Evolutionary conservation across 1,140 invertebrate genomes (phyloP).

Genomic region (Lordiphosa clarofinis): DNA sequence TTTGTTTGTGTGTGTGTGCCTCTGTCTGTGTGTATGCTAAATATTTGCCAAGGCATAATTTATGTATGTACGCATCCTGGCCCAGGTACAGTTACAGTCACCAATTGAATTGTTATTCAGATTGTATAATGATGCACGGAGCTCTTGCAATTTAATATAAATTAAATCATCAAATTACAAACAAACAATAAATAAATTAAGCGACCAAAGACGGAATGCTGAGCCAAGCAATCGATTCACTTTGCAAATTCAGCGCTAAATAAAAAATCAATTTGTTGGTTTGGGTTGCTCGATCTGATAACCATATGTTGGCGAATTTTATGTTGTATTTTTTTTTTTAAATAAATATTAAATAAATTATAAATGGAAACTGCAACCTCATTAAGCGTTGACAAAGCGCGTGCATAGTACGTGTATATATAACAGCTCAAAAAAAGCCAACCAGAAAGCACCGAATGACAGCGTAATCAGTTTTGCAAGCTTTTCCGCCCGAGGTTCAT

Average conservation of each 20-base stretch:
- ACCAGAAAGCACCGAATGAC: constrained; percentile 41
- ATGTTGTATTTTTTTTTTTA: constrained; percentile 14
- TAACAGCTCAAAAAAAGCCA: constrained; percentile 8
- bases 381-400: constrained; percentile 47
- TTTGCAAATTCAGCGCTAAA: constrained; percentile 61
- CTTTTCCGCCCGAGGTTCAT: constrained; percentile 60
- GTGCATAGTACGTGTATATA: constrained; percentile 29
- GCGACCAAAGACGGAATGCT: constrained; percentile 55
- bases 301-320: constrained; percentile 60
- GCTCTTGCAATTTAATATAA: constrained; percentile 68
- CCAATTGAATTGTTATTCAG: constrained; percentile 43
- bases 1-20: constrained; percentile 30
- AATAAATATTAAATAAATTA: constrained; percentile 40
- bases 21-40: constrained; percentile 62
- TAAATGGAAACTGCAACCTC: constrained; percentile 59
- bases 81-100: constrained; percentile 56
- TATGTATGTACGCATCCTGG: constrained; percentile 27
- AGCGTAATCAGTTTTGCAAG: constrained; percentile 44
- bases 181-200: constrained; percentile 72
- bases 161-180: constrained; percentile 75
- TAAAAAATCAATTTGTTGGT: constrained; percentile 29
- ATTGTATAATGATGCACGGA: constrained; percentile 61
- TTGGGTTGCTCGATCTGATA: constrained; percentile 35
- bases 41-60: constrained; percentile 72
- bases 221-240: constrained; percentile 44